A percentile compares a stretch with the other conserved stretches of the same genome.
phyloP scores from a whole-genome alignment of 2,888 invertebrate species.

The Sarcophaga variegata region DNA sequence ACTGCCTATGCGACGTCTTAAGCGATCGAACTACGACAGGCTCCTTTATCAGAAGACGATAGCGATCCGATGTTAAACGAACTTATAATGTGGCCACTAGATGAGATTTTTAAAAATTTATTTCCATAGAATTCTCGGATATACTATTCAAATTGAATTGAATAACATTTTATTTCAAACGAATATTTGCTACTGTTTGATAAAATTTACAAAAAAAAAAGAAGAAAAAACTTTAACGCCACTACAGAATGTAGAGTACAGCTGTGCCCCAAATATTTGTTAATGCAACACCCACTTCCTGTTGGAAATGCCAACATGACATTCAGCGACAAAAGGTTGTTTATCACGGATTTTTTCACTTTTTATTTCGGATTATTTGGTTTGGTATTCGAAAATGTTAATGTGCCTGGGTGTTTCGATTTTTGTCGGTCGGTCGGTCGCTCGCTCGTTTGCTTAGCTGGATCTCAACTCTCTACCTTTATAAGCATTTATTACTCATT shows the following conservation, averaged over 20 bases:
- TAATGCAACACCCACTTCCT: conserved; percentile 19
- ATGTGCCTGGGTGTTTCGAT: conserved; percentile 46
- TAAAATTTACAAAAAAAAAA: no score
- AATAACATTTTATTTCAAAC: no score
- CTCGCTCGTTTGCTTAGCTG: neutral
- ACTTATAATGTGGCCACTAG: no score
- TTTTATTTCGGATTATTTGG: conserved; percentile 15
- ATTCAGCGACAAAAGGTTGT: conserved; percentile 42
- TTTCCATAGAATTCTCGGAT: no score
- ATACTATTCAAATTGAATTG: no score
- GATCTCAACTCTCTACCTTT: neutral
- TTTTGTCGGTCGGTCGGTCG: conserved; percentile 12
- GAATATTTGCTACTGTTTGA: no score
- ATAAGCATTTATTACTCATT: neutral
- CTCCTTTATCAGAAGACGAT: no score
- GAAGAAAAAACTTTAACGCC: neutral
- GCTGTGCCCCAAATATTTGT: neutral
- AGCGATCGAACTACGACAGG: no score
- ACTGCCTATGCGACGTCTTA: no score
- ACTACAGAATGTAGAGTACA: neutral
- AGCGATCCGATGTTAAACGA: no score
- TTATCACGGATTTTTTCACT: conserved; percentile 36
- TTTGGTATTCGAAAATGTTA: conserved; percentile 29
- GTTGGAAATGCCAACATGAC: neutral
- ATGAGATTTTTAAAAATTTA: no score